phyloP scores from a whole-genome alignment of 2,888 invertebrate species.

The Chesias legatella region DNA sequence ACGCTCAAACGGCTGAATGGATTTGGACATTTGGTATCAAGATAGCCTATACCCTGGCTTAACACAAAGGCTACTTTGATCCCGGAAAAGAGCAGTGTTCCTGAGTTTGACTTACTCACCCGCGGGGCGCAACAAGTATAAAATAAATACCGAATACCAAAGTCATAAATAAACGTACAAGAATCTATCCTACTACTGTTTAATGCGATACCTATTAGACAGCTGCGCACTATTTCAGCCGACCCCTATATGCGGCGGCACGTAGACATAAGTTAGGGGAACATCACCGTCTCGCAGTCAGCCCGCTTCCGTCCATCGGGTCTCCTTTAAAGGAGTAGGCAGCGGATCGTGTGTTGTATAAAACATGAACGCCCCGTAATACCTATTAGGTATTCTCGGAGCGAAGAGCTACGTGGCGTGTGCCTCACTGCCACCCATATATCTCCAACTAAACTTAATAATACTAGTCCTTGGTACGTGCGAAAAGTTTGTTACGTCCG shows the following conservation, averaged over 20 bases:
- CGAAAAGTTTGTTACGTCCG: too few species aligned
- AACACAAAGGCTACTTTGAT: too few species aligned
- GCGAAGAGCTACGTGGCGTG: conserved; percentile 6
- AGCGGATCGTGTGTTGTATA: conserved; percentile 15
- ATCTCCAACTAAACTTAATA: conserved; percentile 1
- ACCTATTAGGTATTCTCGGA: conserved; percentile 1
- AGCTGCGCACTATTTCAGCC: background rate
- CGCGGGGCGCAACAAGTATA: too few species aligned
- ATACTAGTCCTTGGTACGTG: too few species aligned
- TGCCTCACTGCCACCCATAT: conserved; percentile 3
- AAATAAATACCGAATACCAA: too few species aligned
- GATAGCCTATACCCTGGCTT: too few species aligned
- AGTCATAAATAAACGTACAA: too few species aligned
- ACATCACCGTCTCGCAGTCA: conserved; percentile 8
- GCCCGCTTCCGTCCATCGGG: conserved; percentile 10
- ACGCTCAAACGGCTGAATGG: too few species aligned
- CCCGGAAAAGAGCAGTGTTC: too few species aligned
- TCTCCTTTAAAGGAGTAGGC: conserved; percentile 17
- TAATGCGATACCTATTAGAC: background rate
- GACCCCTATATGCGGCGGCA: conserved; percentile 1
- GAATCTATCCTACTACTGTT: background rate
- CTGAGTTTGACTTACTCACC: too few species aligned
- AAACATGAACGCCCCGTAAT: conserved; percentile 12
- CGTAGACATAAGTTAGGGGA: conserved; percentile 12
- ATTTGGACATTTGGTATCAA: too few species aligned